Evolutionary conservation across 2,888 invertebrate genomes (phyloP).

Genomic region (Schrankia costaestrigalis): DNA sequence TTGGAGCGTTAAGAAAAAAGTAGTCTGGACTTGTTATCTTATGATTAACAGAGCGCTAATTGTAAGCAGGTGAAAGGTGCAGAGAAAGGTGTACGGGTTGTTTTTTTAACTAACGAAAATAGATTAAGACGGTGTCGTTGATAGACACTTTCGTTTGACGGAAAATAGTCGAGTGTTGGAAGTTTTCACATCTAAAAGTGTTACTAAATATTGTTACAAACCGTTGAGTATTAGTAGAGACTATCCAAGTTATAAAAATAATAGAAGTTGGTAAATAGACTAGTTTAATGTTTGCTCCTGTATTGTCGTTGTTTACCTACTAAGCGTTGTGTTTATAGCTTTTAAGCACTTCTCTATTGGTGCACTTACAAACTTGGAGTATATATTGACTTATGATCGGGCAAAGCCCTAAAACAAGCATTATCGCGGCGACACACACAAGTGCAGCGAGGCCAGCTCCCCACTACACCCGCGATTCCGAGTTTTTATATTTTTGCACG

Average conservation of each 20-base stretch:
- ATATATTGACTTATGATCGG: slow-evolving; percentile 77
- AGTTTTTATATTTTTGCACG: slow-evolving; percentile 80
- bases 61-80: slow-evolving; percentile 68
- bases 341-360: slow-evolving; percentile 28
- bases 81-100: slow-evolving; percentile 58
- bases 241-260: no score
- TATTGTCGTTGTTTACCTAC: slow-evolving; percentile 29
- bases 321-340: slow-evolving; percentile 30
- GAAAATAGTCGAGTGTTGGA: slow-evolving; percentile 23
- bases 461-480: slow-evolving; percentile 66
- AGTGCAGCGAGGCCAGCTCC: slow-evolving; percentile 50
- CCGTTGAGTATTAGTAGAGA: no score
- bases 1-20: slow-evolving; percentile 44
- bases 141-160: slow-evolving; percentile 27
- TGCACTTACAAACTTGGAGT: slow-evolving; percentile 36
- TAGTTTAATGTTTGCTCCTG: not conserved
- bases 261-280: no score
- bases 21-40: slow-evolving; percentile 51
- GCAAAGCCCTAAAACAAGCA: slow-evolving; percentile 76
- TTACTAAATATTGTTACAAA: no score
- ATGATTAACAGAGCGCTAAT: slow-evolving; percentile 76
- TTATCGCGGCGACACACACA: slow-evolving; percentile 68
- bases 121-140: slow-evolving; percentile 36
- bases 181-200: no score
- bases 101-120: slow-evolving; percentile 42